These are phyloP conservation scores for Leucosticte australis DNA, from an alignment of 2,113 vertebrate species.

Conservation along the genomic window DNA sequence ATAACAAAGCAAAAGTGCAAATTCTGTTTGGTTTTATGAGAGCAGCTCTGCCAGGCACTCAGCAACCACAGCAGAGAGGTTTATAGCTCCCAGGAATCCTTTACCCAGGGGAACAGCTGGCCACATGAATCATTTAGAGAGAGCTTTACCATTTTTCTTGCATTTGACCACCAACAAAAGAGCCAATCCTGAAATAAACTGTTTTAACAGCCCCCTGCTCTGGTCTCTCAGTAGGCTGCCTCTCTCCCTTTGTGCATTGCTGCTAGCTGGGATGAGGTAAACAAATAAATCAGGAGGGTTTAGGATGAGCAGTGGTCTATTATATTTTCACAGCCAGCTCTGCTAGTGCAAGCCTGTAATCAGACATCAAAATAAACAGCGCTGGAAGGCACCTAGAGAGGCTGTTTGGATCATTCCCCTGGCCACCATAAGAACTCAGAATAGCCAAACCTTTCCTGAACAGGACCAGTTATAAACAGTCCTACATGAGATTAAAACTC, in stretches of 20 bases:
- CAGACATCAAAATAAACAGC: background rate
- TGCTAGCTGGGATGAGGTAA: background rate
- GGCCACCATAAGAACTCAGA: background rate
- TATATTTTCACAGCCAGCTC: background rate
- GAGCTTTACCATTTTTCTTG: background rate
- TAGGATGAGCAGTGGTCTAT: background rate
- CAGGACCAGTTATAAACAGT: background rate
- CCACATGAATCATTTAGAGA: background rate
- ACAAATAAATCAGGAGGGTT: slow-evolving; percentile 19
- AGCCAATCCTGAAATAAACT: background rate
- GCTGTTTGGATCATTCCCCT: background rate
- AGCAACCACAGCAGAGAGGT: background rate
- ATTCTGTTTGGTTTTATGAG: background rate
- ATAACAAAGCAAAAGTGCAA: slow-evolving; percentile 22
- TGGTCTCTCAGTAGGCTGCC: background rate
- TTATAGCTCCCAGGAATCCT: background rate
- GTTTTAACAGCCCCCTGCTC: background rate
- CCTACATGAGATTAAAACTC: background rate
- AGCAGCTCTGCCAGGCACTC: background rate
- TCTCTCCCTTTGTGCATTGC: background rate
- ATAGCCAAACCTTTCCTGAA: background rate
- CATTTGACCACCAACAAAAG: slow-evolving; percentile 14
- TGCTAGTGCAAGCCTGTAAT: background rate
- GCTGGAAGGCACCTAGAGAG: background rate
- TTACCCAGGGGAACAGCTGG: background rate